Percentiles rank a stretch among this genome's conserved stretches.
These are phyloP conservation scores for Tor tambroides DNA, from an alignment of 2,113 vertebrate genomes.

Conservation along the genomic window DNA sequence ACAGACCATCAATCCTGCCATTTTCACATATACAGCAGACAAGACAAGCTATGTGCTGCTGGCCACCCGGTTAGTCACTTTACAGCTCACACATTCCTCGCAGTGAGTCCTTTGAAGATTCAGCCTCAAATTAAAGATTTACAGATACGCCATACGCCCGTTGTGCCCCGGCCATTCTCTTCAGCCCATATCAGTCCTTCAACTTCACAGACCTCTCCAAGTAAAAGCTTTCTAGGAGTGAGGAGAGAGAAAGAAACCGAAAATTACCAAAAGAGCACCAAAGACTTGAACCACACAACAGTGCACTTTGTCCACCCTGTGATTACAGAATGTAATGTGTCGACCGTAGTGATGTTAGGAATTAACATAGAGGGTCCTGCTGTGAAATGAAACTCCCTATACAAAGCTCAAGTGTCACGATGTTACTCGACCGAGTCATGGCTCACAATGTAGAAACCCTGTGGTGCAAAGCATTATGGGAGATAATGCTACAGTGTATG, in stretches of 20 bases:
- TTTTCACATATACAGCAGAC: not conserved
- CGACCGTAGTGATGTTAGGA: not conserved
- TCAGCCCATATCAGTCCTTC: conserved; percentile 17
- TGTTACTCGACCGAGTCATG: not conserved
- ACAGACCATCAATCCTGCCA: not conserved
- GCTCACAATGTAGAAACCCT: not conserved
- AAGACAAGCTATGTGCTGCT: not conserved
- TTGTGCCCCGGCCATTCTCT: not conserved
- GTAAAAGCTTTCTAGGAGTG: conserved; percentile 28
- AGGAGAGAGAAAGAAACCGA: not conserved
- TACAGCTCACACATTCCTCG: not conserved
- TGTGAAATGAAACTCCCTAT: not conserved
- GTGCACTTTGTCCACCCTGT: conserved; percentile 17
- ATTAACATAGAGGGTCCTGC: conserved; percentile 4
- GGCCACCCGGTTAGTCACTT: conserved; percentile 18
- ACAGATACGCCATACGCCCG: not conserved
- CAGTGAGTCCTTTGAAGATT: conserved; percentile 3
- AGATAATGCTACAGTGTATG: not conserved
- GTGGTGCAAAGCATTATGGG: not conserved
- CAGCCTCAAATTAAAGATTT: conserved; percentile 37
- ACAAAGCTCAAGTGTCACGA: not conserved
- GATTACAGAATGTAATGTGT: conserved; percentile 12
- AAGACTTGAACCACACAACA: not conserved
- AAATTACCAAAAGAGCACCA: conserved; percentile 11
- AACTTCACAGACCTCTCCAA: conserved; percentile 1